Conservation (phyloP, 2,113 vertebrate genomes). For the Silurus glanis region DNA sequence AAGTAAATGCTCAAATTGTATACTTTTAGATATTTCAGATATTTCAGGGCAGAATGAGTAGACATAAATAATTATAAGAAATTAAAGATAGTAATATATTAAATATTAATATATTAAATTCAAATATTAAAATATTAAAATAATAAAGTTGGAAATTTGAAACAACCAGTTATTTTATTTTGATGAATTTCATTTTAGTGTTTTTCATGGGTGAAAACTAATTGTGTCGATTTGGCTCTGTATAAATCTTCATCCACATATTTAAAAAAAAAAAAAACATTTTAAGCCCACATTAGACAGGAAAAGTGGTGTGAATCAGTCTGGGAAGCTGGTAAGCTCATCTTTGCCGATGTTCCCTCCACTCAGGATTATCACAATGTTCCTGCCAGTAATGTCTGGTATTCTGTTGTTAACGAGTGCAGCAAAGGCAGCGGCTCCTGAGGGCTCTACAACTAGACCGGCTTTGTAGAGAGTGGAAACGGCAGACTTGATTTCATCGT, state of each 20-base stretch:
- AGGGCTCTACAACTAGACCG: slow-evolving; percentile 74
- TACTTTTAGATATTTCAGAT: background rate
- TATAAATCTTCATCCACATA: background rate
- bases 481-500: slow-evolving; percentile 69
- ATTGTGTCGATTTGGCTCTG: background rate
- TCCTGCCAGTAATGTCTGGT: slow-evolving; percentile 65
- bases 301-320: slow-evolving; percentile 48
- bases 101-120: no score
- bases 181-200: background rate
- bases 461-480: slow-evolving; percentile 69
- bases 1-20: background rate
- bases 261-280: background rate
- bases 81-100: no score
- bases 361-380: slow-evolving; percentile 68
- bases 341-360: slow-evolving; percentile 76
- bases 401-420: slow-evolving; percentile 68
- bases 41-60: background rate
- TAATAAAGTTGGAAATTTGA: background rate
- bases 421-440: slow-evolving; percentile 71
- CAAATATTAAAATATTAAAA: no score
- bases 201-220: background rate
- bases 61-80: no score
- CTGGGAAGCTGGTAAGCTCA: slow-evolving; percentile 66
- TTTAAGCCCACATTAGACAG: no score
- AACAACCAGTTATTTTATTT: background rate